Evolutionary conservation across 2,888 invertebrate species (phyloP), one percentile per base, ranked within the genome.

Genomic region (Willowsia nigromaculata): DNA sequence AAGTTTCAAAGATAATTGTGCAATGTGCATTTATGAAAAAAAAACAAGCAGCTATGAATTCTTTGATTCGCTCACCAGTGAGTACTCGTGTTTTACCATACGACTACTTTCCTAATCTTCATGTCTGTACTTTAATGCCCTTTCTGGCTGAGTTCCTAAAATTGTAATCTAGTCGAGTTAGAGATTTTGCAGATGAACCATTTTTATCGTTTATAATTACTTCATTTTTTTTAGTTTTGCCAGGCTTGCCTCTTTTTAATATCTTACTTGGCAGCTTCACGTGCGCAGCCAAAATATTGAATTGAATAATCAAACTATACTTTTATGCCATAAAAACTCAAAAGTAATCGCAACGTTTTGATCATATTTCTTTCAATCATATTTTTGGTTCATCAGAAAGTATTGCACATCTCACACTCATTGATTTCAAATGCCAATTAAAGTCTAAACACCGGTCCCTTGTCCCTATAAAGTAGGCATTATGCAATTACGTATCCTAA

Each of bases 1-100:
- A 65, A 65, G n/a, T 33, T 65, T 65, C 65, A 65, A 33, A 30
- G 65, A 65, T 65, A 65, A 65, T 65, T 65, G n/a, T 43, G 25
- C 27, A 74, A 74, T 25, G 74, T 27, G 47, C 74, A 47, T 74
- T 25, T 74, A 3, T 25, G 27, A 74, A 47, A 43, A 43, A 25
- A 74, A 74, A 27, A 27, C 27, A 25, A n/a, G n/a, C n/a, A n/a
- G n/a, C n/a, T n/a, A n/a, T n/a, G n/a, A n/a, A n/a, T n/a, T n/a
- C 59, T 18, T 40, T 71, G 40, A 18, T 15, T 59, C 27, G 27
- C 59, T 59, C 59, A 59, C 15, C 27, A 11, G 59, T 59, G 59
- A 59, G 37, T 22, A 40, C 22, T 40, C 40, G 18, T 53, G 18
- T 53, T 59, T 30, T 37, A 5, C n/a, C 22, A 30, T 3, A 15